phyloP scores from a whole-genome alignment of 2,113 vertebrate species.

The Otolemur garnettii region DNA sequence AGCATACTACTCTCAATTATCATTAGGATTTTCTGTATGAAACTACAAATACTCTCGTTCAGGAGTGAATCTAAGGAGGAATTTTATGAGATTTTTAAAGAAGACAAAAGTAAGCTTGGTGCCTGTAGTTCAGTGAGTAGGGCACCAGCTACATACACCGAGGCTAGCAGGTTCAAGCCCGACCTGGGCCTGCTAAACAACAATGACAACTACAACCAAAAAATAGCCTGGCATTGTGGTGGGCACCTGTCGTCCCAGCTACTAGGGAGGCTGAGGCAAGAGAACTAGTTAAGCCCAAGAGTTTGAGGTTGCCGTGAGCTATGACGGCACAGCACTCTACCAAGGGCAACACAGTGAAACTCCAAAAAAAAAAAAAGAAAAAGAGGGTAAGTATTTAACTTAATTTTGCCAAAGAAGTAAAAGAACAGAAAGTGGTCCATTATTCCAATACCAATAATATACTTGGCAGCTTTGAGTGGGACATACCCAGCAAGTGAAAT shows the following conservation, averaged over 20 bases:
- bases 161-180: no score
- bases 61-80: not conserved
- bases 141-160: no score
- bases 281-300: no score
- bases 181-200: no score
- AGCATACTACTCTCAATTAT: not conserved
- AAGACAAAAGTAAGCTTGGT: not conserved
- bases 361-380: not conserved
- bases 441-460: slow-evolving; percentile 27
- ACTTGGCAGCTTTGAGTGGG: not conserved
- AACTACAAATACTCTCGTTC: slow-evolving; percentile 7
- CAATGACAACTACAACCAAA: no score
- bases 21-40: slow-evolving; percentile 37
- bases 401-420: slow-evolving; percentile 54
- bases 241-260: no score
- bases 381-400: slow-evolving; percentile 16
- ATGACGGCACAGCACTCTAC: no score
- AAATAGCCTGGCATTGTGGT: no score
- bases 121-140: no score
- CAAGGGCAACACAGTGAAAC: no score
- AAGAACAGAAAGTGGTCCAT: not conserved
- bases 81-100: slow-evolving; percentile 36
- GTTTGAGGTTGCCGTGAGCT: no score
- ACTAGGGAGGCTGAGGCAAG: no score
- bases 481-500: slow-evolving; percentile 34